Percentiles rank a stretch among this genome's conserved stretches.
phyloP scores from a whole-genome alignment of 2,797 vertebrate species.

The Sebastes diploproa region DNA sequence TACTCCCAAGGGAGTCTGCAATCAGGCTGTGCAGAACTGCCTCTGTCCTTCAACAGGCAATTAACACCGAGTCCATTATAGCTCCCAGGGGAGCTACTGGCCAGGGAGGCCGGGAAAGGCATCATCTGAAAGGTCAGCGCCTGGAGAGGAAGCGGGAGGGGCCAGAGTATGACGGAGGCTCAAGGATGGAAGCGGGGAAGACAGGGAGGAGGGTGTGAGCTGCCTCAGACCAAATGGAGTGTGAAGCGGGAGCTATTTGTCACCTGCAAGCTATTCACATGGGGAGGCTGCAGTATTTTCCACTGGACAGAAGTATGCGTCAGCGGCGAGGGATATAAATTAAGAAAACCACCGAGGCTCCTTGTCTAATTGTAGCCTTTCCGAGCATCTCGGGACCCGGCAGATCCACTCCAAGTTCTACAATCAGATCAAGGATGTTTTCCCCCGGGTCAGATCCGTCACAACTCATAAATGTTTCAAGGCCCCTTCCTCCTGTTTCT shows the following conservation, averaged over 20 bases:
- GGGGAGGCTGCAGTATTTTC: constrained; percentile 64
- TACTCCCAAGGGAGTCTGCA: constrained; percentile 84
- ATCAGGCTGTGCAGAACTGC: constrained; percentile 85
- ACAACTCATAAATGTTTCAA: constrained; percentile 81
- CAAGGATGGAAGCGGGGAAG: constrained; percentile 60
- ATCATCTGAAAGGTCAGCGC: constrained; percentile 87
- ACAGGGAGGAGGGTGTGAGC: constrained; percentile 77
- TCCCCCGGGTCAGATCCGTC: constrained; percentile 72
- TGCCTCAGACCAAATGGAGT: constrained; percentile 86
- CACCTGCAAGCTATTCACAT: constrained; percentile 82
- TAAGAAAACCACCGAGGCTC: constrained; percentile 58
- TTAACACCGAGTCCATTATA: constrained; percentile 89
- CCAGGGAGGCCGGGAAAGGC: constrained; percentile 79
- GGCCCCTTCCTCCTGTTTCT: constrained; percentile 62
- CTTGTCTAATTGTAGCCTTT: constrained; percentile 58
- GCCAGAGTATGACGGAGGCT: constrained; percentile 55
- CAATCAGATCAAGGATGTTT: constrained; percentile 69
- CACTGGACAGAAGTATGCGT: constrained; percentile 66
- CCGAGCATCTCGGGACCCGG: constrained; percentile 41
- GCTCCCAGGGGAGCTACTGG: constrained; percentile 81
- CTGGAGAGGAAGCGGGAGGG: constrained; percentile 82
- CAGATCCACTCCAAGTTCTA: constrained; percentile 60
- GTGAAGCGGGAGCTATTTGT: constrained; percentile 89
- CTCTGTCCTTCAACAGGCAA: constrained; percentile 93
- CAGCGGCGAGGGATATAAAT: constrained; percentile 75